Evolutionary conservation across 2,797 vertebrate genomes (phyloP), one percentile per base, ranked within the genome.

Genomic region (Arctocebus calabarensis): DNA sequence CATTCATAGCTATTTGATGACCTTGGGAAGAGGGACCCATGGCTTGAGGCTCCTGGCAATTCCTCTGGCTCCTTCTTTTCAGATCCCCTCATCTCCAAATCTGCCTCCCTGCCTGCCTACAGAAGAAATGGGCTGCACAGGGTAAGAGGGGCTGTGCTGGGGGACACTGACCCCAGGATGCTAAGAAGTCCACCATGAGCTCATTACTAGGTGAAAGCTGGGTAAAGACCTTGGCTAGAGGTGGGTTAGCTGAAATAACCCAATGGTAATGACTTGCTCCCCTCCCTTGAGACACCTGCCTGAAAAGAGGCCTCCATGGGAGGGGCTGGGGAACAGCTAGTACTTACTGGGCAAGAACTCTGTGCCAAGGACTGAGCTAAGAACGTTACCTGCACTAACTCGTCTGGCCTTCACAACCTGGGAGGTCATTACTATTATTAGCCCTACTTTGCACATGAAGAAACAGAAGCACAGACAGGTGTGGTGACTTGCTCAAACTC

Each of bases 1-100:
- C 25, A 48, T 71, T 34, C 61, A n/a, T 45, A 61, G 27, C 23
- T 43, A 75, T 19, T 34, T n/a, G 62, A 22, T 61, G 59, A 20
- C 29, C n/a, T 94, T 52, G 2, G 43, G 62, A 32, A 55, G 78
- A 74, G 73, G 52, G 20, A 29, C 19, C 11, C 29, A 19, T 59
- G 27, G 43, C 40, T 77, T 37, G 9, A 14, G 29, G 3, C 29
- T 88, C n/a, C 79, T 91, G 10, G 11, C 59, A 6, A 93, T 62
- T 52, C 70, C 32, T 68, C 75, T 61, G 68, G 37, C 59, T 96
- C 88, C 91, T 91, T 94, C 92, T 84, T 98, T 98, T 84, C 97
- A 99, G 99, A 99, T 98, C 99, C 99, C 1, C 99, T 99, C 97
- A 99, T 99, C 95, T 99, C 99, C 17, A 99, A 99, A 96, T 99